Base-by-base conservation (phyloP, 1,140 invertebrate species). In the Drosophila triauraria region DNA sequence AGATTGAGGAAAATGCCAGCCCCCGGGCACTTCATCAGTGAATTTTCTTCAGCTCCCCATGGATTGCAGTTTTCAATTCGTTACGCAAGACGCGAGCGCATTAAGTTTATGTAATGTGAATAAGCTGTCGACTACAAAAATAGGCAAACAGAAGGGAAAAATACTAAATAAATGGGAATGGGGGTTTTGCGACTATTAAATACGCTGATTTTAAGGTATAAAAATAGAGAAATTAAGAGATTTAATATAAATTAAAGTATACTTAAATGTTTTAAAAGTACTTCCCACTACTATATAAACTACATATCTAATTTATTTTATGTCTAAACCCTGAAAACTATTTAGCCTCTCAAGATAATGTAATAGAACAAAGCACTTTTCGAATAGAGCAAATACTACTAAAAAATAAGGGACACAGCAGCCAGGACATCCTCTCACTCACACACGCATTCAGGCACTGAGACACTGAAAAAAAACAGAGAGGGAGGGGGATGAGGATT, bases 21-120 rank as follows among this genome's bases (percentile, higher is more conserved):
- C 48, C 15, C 54, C 47, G 42, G 44, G 63, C 48, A 54, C 62
- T 70, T 54, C 63, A 68, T 70, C 62, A 56, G 47, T 17, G 23
- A 67, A 53, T 38, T 67, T 69, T 69, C 32, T 12, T 12, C 13
- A 30, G 30, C 40, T 70, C 38, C n/a, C 27, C 20, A 30, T 43
- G 80, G 79, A 56, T 78, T 86, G 83, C 80, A 88, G 71, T 88
- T 88, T 87, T 86, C 74, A 83, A 80, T 79, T 88, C 77, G 84
- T 88, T 88, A 78, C 84, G 84, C 80, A 87, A 87, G 84, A 88
- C 77, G 80, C 83, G 77, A 48, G 35, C 60, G 47, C 80, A 87
- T 78, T 87, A 80, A 84, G 84, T 71, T 88, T 88, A 88, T 88
- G 63, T 88, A 88, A 87, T 80, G 75, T 75, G 84, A 88, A 87